Base-by-base conservation (phyloP, 2,888 invertebrate genomes). In the Hoplodrina blanda region DNA sequence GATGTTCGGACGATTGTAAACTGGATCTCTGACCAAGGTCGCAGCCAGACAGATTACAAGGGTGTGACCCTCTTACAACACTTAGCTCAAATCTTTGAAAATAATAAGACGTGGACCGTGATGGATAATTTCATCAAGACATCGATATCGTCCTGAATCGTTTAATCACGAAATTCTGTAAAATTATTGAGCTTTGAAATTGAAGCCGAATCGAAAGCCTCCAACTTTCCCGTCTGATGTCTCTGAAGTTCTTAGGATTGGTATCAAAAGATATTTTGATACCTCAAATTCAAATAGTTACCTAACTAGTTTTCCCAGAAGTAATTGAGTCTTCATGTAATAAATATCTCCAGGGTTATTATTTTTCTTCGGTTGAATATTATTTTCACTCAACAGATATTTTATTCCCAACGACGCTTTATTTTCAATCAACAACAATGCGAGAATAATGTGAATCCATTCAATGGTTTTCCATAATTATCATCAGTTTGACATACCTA, bases 111-210 rank as follows among this genome's bases (percentile, higher is more conserved):
- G 15, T n/a, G 11, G n/a, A 61, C 52, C 19, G 11, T 53, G 20
- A 69, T 37, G n/a, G 57, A 64, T 41, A 60, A 61, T 60, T 60
- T 61, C 15, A 62, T 61, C n/a, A 44, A 55, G 72, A 66, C 59
- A 76, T 65, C 30, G 10, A 53, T 76, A 46, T 62, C 61, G 7
- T 25, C 33, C 25, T 33, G 19, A 70, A 49, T 61, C 56, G 61
- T 71, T 55, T 62, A 71, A 65, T 71, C 52, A 49, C 11, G 41
- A 64, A 62, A 60, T 59, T 71, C 66, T 56, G 52, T n/a, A 61
- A 67, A 66, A 49, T 67, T 49, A 55, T 72, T 73, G 68, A 63
- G 20, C 55, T 68, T 76, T 73, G 63, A 76, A 73, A 72, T 76
- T 33, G 25, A 61, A 73, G 13, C 55, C 53, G 41, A 52, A 55